Percentiles rank a stretch among this genome's conserved stretches.
phyloP scores from a whole-genome alignment of 2,888 invertebrate genomes.

The Acrobasis suavella region DNA sequence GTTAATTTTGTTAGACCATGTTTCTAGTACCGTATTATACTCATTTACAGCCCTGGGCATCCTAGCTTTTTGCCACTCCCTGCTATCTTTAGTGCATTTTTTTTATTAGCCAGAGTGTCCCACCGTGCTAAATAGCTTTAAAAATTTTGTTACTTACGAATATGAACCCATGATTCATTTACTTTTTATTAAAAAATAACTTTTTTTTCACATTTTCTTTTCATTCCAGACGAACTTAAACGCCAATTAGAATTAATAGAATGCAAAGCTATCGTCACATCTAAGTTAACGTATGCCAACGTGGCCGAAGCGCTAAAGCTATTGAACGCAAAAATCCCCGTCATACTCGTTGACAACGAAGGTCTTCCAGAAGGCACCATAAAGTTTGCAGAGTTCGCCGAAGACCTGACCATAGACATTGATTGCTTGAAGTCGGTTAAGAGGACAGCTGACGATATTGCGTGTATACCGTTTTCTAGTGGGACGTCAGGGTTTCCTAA shows the following conservation, averaged over 20 bases:
- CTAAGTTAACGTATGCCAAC: slow-evolving; percentile 74
- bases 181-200: no score
- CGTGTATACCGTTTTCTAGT: slow-evolving; percentile 91
- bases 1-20: no score
- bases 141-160: no score
- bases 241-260: slow-evolving; percentile 84
- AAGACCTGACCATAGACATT: slow-evolving; percentile 77
- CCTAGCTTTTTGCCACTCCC: no score
- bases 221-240: slow-evolving; percentile 85
- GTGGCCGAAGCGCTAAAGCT: slow-evolving; percentile 73
- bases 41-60: no score
- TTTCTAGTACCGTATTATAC: no score
- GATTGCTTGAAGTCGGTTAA: slow-evolving; percentile 71
- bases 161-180: no score
- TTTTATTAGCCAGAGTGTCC: no score
- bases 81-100: no score
- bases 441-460: slow-evolving; percentile 78
- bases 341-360: slow-evolving; percentile 73
- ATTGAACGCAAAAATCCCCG: slow-evolving; percentile 71
- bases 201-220: slow-evolving; percentile 9
- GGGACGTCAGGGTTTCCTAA: slow-evolving; percentile 93
- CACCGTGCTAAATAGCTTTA: no score
- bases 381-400: slow-evolving; percentile 85
- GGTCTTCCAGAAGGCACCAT: slow-evolving; percentile 81
- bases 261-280: slow-evolving; percentile 85